A percentile compares a stretch with the other conserved stretches of the same genome.
These are phyloP conservation scores for Unio pictorum DNA, from an alignment of 2,888 invertebrate species.

Conservation along the genomic window DNA sequence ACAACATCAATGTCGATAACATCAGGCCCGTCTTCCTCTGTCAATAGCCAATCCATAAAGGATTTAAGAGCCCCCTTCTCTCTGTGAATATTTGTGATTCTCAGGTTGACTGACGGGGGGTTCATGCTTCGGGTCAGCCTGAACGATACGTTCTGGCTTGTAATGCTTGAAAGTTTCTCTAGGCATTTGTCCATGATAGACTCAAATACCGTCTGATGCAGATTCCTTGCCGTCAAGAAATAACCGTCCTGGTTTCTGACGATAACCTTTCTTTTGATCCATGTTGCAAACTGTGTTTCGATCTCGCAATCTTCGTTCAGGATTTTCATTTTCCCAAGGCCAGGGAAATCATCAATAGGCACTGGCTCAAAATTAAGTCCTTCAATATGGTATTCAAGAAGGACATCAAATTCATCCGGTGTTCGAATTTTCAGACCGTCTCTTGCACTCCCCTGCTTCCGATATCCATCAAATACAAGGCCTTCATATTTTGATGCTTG, in stretches of 20 bases:
- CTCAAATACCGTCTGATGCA: constrained; percentile 15
- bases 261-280: constrained; percentile 11
- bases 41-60: neutral
- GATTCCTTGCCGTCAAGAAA: constrained; percentile 12
- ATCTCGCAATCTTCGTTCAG: neutral
- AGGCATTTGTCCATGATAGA: constrained; percentile 15
- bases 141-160: neutral
- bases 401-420: constrained; percentile 35
- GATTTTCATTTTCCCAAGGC: no score
- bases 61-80: neutral
- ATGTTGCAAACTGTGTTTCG: constrained; percentile 7
- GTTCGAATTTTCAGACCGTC: constrained; percentile 33
- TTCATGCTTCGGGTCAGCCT: constrained; percentile 19
- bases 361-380: constrained; percentile 8
- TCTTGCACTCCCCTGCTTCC: constrained; percentile 34
- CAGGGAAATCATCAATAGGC: no score
- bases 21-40: no score
- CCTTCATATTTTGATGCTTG: constrained; percentile 11
- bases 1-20: constrained; percentile 40
- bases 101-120: constrained; percentile 29
- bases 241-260: neutral
- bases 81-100: constrained; percentile 3
- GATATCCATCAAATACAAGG: constrained; percentile 15
- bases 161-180: neutral
- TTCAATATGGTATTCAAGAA: constrained; percentile 24